phyloP scores from a whole-genome alignment of 2,888 invertebrate species.

The Taenaris catops region DNA sequence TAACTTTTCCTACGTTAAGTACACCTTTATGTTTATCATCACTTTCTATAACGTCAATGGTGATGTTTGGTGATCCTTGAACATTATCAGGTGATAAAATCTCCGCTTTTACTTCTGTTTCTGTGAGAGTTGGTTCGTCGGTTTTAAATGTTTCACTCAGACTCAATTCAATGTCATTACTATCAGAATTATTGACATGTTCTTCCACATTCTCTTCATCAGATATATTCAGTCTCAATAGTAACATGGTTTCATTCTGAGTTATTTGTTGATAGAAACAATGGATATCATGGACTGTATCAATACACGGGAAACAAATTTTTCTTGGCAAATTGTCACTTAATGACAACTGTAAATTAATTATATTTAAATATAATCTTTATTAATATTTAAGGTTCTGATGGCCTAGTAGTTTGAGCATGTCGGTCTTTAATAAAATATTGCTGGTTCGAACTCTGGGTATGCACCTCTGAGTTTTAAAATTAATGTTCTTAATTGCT shows the following conservation, averaged over 20 bases:
- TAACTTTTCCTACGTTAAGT: slow-evolving; percentile 1
- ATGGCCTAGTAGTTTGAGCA: too few species aligned
- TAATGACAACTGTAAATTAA: slow-evolving; percentile 37
- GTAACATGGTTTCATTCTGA: slow-evolving; percentile 38
- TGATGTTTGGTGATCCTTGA: too few species aligned
- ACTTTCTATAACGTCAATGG: too few species aligned
- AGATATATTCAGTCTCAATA: slow-evolving; percentile 19
- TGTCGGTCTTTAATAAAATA: too few species aligned
- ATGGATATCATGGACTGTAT: slow-evolving; percentile 35
- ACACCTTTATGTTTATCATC: too few species aligned
- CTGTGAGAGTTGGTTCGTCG: neutral
- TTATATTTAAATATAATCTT: too few species aligned
- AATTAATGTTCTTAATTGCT: too few species aligned
- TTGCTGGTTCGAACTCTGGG: too few species aligned
- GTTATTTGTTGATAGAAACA: slow-evolving; percentile 33
- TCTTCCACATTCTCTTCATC: neutral
- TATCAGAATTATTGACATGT: slow-evolving; percentile 5
- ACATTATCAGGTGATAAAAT: too few species aligned
- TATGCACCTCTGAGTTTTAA: too few species aligned
- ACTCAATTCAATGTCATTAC: slow-evolving; percentile 6
- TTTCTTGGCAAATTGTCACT: slow-evolving; percentile 35
- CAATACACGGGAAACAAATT: slow-evolving; percentile 37
- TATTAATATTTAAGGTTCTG: too few species aligned
- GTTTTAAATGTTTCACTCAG: slow-evolving; percentile 4
- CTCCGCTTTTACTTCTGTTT: slow-evolving; percentile 6